A percentile compares a stretch with the other conserved stretches of the same genome.
Conservation (phyloP, 2,888 invertebrate species). For the Argyra leucocephala region DNA sequence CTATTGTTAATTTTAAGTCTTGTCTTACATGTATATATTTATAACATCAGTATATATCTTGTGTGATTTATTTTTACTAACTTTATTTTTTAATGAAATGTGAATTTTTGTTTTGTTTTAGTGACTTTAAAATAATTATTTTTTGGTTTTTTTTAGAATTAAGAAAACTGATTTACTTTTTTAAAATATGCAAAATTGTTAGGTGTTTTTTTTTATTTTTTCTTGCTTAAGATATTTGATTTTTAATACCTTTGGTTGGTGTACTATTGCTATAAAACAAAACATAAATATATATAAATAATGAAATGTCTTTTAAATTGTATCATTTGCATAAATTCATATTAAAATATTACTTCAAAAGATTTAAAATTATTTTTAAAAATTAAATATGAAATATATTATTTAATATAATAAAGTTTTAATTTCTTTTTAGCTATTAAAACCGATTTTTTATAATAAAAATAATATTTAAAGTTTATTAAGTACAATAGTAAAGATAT, state of each 20-base stretch:
- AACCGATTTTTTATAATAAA: too few species aligned
- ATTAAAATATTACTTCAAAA: too few species aligned
- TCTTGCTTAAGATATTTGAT: background rate
- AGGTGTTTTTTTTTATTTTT: too few species aligned
- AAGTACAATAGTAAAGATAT: too few species aligned
- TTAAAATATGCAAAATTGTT: background rate
- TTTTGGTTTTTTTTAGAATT: background rate
- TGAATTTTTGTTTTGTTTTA: background rate
- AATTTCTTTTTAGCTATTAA: too few species aligned
- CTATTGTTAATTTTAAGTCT: conserved; percentile 1
- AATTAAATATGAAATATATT: too few species aligned
- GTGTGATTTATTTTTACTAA: background rate
- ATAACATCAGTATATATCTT: background rate
- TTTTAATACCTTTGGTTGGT: background rate
- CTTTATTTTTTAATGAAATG: background rate
- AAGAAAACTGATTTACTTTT: too few species aligned
- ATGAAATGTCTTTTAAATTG: background rate
- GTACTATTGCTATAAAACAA: background rate
- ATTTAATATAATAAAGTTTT: too few species aligned
- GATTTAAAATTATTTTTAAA: too few species aligned
- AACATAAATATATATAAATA: too few species aligned
- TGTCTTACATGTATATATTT: background rate
- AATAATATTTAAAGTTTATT: too few species aligned
- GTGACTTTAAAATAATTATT: background rate
- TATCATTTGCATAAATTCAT: too few species aligned